Evolutionary conservation across 2,888 invertebrate species (phyloP), one percentile per base, ranked within the genome.

Genomic region (Hololepta plana): DNA sequence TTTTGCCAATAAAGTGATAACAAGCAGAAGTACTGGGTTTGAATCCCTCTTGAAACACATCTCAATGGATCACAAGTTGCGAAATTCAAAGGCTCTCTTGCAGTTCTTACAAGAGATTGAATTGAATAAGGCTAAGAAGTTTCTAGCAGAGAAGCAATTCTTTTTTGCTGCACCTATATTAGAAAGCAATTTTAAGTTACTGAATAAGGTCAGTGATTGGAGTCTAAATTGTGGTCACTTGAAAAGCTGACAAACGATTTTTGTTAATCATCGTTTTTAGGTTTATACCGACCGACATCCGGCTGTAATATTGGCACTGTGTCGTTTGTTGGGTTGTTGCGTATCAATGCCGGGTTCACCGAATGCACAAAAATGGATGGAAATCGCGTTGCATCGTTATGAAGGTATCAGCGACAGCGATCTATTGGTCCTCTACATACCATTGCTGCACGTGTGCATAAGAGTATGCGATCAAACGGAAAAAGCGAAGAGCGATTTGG

Each of bases 381-480:
- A 67, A 32, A 52, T 76, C 4, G 74, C 75, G 0, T 47, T 77
- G n/a, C 62, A 64, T 39, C 60, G 77, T 26, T 77, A 69, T 38
- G 72, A 77, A 35, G 72, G 67, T 2, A 67, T 77, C 35, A 70
- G 72, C 41, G 77, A 77, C 46, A 65, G 67, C 8, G 76, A 77
- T 42, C 49, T 76, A 20, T 49, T 77, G 26, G 59, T 67, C 22
- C 59, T 76, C 17, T 77, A 77, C 42, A 57, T 72, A 39, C 77
- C 77, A 2, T 49, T 77, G 23, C 38, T 77, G 29, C 67, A 73
- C 38, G 61, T 71, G 4, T 74, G 74, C 40, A 62, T 68, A 21
- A 66, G 65, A 40, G 60, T 76, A 39, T 74, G 71, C 68, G 67
- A 38, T 49, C 62, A 66, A 33, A 53, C 66, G 15, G 72, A 70